phyloP scores from a whole-genome alignment of 2,797 vertebrate species.

The Delichon dasypus region DNA sequence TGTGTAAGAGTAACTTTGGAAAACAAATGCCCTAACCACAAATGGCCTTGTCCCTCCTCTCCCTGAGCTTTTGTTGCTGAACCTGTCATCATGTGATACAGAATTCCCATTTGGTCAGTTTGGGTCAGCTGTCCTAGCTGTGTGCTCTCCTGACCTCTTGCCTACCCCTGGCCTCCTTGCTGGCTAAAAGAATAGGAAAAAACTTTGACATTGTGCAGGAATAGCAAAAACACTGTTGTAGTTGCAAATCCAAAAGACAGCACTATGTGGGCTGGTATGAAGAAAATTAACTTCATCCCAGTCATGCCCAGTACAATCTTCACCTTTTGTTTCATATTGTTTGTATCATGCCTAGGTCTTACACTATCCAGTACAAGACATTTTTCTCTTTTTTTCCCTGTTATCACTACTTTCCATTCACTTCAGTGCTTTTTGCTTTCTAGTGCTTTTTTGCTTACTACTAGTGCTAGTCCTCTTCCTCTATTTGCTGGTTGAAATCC shows the following conservation, averaged over 20 bases:
- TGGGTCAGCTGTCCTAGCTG: not conserved
- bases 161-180: not conserved
- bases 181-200: not conserved
- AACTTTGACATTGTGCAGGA: not conserved
- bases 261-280: not conserved
- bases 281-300: not conserved
- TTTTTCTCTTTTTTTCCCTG: not conserved
- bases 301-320: not conserved
- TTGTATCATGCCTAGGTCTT: not conserved
- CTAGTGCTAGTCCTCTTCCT: not conserved
- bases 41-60: not conserved
- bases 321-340: not conserved
- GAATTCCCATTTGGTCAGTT: not conserved
- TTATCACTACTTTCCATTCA: not conserved
- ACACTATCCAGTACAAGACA: not conserved
- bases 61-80: not conserved
- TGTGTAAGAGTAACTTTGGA: not conserved
- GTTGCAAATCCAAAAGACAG: not conserved
- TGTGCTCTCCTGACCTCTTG: not conserved
- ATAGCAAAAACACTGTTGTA: not conserved
- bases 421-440: not conserved
- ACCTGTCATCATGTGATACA: accelerated
- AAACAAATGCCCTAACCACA: not conserved
- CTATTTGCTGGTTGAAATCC: not conserved
- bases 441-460: not conserved